phyloP scores from a whole-genome alignment of 1,140 invertebrate species.

The Zaprionus davidi region DNA sequence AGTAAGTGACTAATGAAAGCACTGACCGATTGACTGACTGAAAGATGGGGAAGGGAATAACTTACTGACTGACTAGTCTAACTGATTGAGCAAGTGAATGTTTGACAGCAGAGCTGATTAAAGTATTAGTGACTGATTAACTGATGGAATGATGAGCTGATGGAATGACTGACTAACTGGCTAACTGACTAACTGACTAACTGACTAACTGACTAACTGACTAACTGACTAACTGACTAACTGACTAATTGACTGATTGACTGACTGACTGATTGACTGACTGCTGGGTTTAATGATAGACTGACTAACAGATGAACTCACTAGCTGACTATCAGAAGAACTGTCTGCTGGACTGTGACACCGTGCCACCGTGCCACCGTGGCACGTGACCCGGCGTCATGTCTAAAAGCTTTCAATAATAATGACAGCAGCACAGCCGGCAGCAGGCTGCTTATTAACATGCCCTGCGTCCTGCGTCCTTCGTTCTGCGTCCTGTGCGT shows the following conservation, averaged over 20 bases:
- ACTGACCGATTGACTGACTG: neutral
- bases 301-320: slow-evolving; percentile 15
- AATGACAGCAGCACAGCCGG: slow-evolving; percentile 36
- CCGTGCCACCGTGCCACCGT: slow-evolving; percentile 2
- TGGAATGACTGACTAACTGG: neutral
- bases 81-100: neutral
- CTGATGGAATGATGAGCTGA: neutral
- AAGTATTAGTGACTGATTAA: neutral
- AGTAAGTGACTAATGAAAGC: too few species aligned
- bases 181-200: neutral
- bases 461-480: neutral
- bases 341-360: slow-evolving; percentile 7
- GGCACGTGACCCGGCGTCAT: slow-evolving; percentile 72
- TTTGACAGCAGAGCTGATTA: neutral
- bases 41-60: neutral
- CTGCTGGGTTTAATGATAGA: slow-evolving; percentile 30
- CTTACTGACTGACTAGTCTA: too few species aligned
- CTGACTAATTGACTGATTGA: neutral
- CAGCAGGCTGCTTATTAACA: slow-evolving; percentile 69
- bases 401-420: slow-evolving; percentile 81
- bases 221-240: neutral
- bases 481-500: slow-evolving; percentile 23
- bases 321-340: slow-evolving; percentile 14
- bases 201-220: neutral
- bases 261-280: slow-evolving; percentile 48